Base-by-base conservation (phyloP, 2,797 vertebrate species). In the Esox masquinongy region DNA sequence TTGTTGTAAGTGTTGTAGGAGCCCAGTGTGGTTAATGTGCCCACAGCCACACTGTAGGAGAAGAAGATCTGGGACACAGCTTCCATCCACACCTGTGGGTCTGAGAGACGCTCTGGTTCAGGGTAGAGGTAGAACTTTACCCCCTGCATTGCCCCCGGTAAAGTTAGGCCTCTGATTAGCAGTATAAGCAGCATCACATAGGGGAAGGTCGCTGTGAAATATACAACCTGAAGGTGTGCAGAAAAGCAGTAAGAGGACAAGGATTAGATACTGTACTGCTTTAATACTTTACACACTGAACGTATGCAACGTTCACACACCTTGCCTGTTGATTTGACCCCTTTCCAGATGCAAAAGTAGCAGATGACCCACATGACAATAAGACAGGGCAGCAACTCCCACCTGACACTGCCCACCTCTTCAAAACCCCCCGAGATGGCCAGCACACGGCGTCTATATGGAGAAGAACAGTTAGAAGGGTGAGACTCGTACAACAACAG, bases 1-100 rank as follows among this genome's bases (percentile, higher is more conserved):
- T 94, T 93, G 66, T 88, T 90, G 75, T 90, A 88, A 6, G 68
- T 74, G 82, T 94, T 94, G 86, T 94, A 95, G 77, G 94, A 94
- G 59, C 92, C 90, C 0, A 94, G 79, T 15, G 90, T 91, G 26
- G n/a, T 86, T n/a, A 94, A 68, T 19, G 67, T 1, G 1, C 93
- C 93, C 64, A 87, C 90, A 1, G 91, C 86, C n/a, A 93, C 1
- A 64, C 92, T 90, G 80, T 89, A 94, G 4, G 94, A 95, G 86
- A 91, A 94, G 82, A 93, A 91, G 75, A 94, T 88, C 84, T 94
- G 94, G 74, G 89, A 11, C 3, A 82, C 91, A 0, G 94, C 94
- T 70, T 94, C 94, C 91, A 94, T 91, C 94, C 94, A 95, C 59
- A 94, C 93, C 89, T 93, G 93, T 72, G 93, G 89, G 67, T 95